Base-by-base conservation (phyloP, 1,140 invertebrate genomes). In the Atta colombica region DNA sequence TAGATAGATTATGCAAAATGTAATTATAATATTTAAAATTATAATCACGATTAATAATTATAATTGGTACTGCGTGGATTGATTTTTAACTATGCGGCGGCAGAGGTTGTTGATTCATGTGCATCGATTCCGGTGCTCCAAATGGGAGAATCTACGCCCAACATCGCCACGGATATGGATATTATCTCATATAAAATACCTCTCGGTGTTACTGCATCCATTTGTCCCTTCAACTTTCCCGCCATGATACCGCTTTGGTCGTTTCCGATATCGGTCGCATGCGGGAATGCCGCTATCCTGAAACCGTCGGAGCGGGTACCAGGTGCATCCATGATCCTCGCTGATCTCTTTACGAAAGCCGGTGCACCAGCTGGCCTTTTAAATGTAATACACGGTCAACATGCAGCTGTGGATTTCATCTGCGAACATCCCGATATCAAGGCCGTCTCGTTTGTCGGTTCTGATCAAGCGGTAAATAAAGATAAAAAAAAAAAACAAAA, bases 201-300 rank as follows among this genome's bases (percentile, higher is more conserved):
- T 0, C 95, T 99, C 2, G 99, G 99, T 68, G 98, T 99, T 21
- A 97, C 97, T 80, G 94, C 94, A 91, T 98, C 98, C 58, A 98
- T 99, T 91, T 98, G 98, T 53, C 98, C 98, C 0, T 99, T 99
- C 93, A 99, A 99, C 95, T 99, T 99, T 95, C 99, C 99, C 0
- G 99, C 99, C 55, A 99, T 99, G 99, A 99, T 99, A 92, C 99
- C 99, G 0, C 96, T 99, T 2, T 99, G 99, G 99, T 99, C 99
- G 97, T 99, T 99, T 96, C 99, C 99, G 0, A 96, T 99, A 86
- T 98, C 99, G 6, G 95, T 99, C 21, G 98, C 98, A 7, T 98
- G 98, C 88, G 99, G 99, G 69, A 98, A 98, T 92, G 97, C 97
- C 0, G 96, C 97, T 89, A 95, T 98, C 82, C 95, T 98, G 60